Conservation (phyloP, 2,888 invertebrate genomes). For the Acheta domesticus region DNA sequence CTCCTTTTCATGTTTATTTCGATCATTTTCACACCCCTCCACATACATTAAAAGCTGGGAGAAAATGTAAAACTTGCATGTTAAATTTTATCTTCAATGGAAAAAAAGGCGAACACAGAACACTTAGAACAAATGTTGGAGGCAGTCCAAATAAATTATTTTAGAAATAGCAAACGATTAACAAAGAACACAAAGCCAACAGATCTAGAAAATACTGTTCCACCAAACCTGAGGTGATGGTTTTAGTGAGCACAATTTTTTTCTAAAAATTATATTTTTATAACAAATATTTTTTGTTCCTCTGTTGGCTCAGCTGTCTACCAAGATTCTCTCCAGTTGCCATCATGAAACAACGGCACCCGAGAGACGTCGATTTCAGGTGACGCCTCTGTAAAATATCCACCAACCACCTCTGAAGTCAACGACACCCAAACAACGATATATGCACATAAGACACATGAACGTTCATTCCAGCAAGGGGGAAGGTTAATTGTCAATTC, state of each 20-base stretch:
- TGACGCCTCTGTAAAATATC: conserved; percentile 37
- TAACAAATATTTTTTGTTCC: conserved; percentile 26
- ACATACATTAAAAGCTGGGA: conserved; percentile 1
- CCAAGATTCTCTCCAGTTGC: conserved; percentile 39
- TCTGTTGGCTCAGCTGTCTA: conserved; percentile 30
- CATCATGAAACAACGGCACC: conserved; percentile 39
- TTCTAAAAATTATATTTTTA: conserved; percentile 20
- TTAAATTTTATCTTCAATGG: background rate
- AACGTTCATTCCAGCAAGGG: conserved; percentile 2
- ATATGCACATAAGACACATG: background rate
- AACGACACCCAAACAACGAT: conserved; percentile 23
- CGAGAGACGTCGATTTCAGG: conserved; percentile 39
- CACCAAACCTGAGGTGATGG: conserved; percentile 33
- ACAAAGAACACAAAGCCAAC: conserved; percentile 24
- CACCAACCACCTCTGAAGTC: conserved; percentile 18
- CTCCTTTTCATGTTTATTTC: background rate
- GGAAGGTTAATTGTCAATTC: conserved; percentile 12
- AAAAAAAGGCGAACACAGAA: background rate
- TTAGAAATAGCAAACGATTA: conserved; percentile 20
- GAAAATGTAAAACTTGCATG: conserved; percentile 6
- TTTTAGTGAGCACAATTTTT: conserved; percentile 31
- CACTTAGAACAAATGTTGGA: conserved; percentile 1
- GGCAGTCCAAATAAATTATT: conserved; percentile 18
- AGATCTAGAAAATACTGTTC: conserved; percentile 22
- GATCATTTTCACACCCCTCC: background rate